Evolutionary conservation across 2,888 invertebrate genomes (phyloP).

Genomic region (Tachina fera): DNA sequence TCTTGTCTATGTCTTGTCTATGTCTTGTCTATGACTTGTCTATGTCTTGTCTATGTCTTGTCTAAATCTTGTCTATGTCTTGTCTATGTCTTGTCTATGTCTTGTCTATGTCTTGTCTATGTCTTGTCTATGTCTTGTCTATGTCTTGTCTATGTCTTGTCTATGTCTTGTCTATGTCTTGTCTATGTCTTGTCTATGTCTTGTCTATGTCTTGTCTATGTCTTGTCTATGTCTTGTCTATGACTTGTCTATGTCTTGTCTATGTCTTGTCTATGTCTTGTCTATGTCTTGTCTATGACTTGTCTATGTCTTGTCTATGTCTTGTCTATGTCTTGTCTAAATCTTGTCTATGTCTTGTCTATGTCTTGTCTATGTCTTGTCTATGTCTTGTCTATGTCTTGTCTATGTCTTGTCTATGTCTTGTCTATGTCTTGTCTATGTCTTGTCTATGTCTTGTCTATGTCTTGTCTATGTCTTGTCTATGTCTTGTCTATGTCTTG

Average conservation of each 20-base stretch:
- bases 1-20: not conserved
- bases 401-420: too few species aligned
- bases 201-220: not conserved
- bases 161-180: not conserved
- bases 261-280: too few species aligned
- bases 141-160: not conserved
- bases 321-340: not conserved
- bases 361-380: too few species aligned
- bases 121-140: not conserved
- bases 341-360: not conserved
- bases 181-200: not conserved
- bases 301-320: not conserved
- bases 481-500: too few species aligned
- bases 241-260: not conserved
- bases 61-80: too few species aligned
- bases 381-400: too few species aligned
- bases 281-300: not conserved
- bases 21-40: not conserved
- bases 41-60: not conserved
- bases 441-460: too few species aligned
- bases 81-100: not conserved
- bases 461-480: too few species aligned
- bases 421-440: too few species aligned
- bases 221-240: slow-evolving; percentile 1
- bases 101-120: not conserved